Conservation (phyloP, 37 sponge, comb jelly and placozoan genomes). For the Corticium candelabrum region DNA sequence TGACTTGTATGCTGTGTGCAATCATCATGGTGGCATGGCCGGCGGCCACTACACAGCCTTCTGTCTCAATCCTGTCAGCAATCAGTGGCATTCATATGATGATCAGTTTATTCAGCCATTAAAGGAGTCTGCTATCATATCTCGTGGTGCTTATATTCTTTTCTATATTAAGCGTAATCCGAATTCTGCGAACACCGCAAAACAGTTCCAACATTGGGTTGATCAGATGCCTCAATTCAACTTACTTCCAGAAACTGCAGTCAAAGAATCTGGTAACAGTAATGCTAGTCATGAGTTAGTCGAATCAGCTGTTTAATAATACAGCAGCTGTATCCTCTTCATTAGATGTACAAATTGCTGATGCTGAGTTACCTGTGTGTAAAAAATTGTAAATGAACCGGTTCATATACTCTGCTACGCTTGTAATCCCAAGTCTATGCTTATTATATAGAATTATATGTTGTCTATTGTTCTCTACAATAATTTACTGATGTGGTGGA, state of each 20-base stretch:
- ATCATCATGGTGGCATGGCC: conserved; percentile 70
- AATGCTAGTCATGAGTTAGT: too few species aligned
- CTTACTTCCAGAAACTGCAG: background rate
- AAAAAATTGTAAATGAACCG: too few species aligned
- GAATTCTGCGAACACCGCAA: background rate
- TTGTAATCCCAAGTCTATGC: too few species aligned
- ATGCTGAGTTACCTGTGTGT: too few species aligned
- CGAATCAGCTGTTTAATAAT: background rate
- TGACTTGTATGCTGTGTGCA: conserved; percentile 80
- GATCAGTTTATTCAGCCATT: conserved; percentile 54
- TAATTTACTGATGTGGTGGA: too few species aligned
- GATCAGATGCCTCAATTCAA: background rate
- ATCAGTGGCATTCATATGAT: conserved; percentile 65
- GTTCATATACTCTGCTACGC: too few species aligned
- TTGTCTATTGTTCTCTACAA: too few species aligned
- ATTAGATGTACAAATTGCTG: too few species aligned
- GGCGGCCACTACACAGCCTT: conserved; percentile 83
- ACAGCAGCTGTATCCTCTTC: too few species aligned
- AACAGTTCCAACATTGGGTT: background rate
- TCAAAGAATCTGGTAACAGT: too few species aligned
- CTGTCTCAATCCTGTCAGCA: conserved; percentile 51
- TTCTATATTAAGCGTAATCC: conserved; percentile 41
- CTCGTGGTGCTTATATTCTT: conserved; percentile 58
- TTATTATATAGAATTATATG: too few species aligned
- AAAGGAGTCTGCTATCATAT: background rate